These are phyloP conservation scores for Myotis davidii DNA, from an alignment of 2,113 vertebrate genomes.

Conservation along the genomic window DNA sequence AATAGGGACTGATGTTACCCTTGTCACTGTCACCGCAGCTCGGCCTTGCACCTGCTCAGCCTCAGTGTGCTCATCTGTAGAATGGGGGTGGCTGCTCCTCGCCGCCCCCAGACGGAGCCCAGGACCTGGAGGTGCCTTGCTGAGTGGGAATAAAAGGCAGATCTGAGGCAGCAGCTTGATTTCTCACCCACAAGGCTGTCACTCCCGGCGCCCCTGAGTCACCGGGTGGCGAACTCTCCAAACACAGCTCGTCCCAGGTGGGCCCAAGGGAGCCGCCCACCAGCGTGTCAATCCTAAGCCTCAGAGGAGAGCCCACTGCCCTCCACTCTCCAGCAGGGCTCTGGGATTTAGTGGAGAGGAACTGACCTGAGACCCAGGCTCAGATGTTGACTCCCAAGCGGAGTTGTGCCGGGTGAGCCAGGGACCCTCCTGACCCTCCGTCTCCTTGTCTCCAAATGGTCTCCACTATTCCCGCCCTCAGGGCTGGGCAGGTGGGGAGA, in stretches of 20 bases:
- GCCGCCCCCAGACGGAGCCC: not conserved
- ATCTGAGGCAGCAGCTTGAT: not conserved
- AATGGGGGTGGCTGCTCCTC: not conserved
- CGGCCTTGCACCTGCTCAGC: not conserved
- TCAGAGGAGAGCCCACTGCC: not conserved
- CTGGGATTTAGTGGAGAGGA: not conserved
- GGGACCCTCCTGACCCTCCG: not conserved
- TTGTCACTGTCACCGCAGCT: too few species aligned
- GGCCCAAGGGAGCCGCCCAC: slow-evolving; percentile 10
- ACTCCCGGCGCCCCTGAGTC: slow-evolving; percentile 61
- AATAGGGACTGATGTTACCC: fast-evolving
- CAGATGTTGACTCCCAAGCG: not conserved
- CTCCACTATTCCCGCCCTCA: fast-evolving
- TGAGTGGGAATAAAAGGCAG: not conserved
- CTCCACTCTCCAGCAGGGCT: not conserved
- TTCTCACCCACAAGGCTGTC: slow-evolving; percentile 35
- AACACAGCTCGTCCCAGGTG: not conserved
- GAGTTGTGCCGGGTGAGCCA: not conserved
- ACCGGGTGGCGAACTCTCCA: not conserved
- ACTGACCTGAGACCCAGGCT: fast-evolving
- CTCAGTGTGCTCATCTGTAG: slow-evolving; percentile 15
- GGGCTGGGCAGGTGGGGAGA: not conserved
- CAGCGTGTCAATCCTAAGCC: not conserved
- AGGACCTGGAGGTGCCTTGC: not conserved
- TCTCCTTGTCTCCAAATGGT: not conserved